phyloP scores from a whole-genome alignment of 2,888 invertebrate genomes.

The Nysson spinosus region DNA sequence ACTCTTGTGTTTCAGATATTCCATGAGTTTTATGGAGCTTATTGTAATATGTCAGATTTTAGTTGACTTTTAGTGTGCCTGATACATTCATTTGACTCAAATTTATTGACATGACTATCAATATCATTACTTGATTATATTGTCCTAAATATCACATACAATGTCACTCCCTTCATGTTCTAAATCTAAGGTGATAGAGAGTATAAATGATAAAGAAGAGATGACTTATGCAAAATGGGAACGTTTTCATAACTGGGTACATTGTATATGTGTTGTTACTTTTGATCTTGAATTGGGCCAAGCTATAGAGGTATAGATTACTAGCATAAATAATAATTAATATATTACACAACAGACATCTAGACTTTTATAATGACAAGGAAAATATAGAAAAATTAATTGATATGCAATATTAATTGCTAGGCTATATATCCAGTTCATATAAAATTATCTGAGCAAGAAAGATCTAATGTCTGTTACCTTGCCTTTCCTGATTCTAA shows the following conservation, averaged over 20 bases:
- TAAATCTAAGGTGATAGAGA: conserved; percentile 37
- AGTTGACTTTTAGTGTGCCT: conserved; percentile 14
- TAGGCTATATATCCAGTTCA: conserved; percentile 90
- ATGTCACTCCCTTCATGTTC: conserved; percentile 64
- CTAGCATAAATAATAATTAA: background rate
- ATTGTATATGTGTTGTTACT: conserved; percentile 98
- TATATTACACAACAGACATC: no score
- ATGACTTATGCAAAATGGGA: conserved; percentile 79
- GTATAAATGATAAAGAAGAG: conserved; percentile 29
- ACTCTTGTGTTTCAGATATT: conserved; percentile 31
- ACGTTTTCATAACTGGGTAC: conserved; percentile 94
- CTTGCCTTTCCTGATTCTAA: conserved; percentile 99
- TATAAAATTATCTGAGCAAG: conserved; percentile 88
- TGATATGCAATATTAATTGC: conserved; percentile 14
- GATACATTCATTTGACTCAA: conserved; percentile 10
- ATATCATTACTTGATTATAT: conserved; percentile 14
- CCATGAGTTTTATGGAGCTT: conserved; percentile 13
- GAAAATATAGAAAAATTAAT: no score
- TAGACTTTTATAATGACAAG: no score
- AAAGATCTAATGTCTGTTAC: conserved; percentile 96
- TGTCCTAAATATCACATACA: conserved; percentile 30
- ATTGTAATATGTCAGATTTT: conserved; percentile 27
- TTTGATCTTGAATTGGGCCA: conserved; percentile 99
- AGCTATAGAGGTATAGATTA: conserved; percentile 89
- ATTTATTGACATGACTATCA: conserved; percentile 21